phyloP scores from a whole-genome alignment of 2,797 vertebrate genomes.

The Sebastes melanostomus region DNA sequence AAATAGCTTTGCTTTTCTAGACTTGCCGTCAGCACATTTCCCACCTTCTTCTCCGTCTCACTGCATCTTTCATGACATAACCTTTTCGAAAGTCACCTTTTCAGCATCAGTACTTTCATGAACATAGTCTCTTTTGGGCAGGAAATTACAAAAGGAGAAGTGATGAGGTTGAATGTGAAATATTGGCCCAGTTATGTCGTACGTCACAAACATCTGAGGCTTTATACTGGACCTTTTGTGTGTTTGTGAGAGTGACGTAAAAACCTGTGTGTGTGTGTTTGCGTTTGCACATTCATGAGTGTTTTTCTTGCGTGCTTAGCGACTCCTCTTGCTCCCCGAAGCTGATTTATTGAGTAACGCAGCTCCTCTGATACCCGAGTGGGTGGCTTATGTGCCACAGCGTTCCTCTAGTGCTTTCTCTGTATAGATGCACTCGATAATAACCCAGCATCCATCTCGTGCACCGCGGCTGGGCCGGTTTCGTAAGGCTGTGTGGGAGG shows the following conservation, averaged over 20 bases:
- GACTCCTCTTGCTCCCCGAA: slow-evolving; percentile 15
- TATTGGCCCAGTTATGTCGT: neutral
- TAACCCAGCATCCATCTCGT: slow-evolving; percentile 21
- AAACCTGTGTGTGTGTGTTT: neutral
- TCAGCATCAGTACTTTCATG: neutral
- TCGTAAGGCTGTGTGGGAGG: slow-evolving; percentile 56
- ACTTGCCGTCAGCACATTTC: neutral
- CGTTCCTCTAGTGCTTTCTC: slow-evolving; percentile 21
- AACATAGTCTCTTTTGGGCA: neutral
- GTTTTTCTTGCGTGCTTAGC: slow-evolving; percentile 17
- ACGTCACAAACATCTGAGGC: neutral
- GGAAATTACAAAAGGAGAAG: neutral
- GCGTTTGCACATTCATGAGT: slow-evolving; percentile 19
- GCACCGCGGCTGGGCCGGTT: slow-evolving; percentile 18
- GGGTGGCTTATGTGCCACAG: slow-evolving; percentile 47
- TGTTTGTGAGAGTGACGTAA: slow-evolving; percentile 5
- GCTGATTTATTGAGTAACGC: slow-evolving; percentile 49
- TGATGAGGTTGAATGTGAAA: slow-evolving; percentile 1
- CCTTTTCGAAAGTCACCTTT: slow-evolving; percentile 8
- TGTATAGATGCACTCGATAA: slow-evolving; percentile 22
- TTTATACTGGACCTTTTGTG: neutral
- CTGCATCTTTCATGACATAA: slow-evolving; percentile 12
- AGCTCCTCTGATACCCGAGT: slow-evolving; percentile 45
- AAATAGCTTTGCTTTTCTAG: neutral
- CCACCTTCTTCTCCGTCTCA: slow-evolving; percentile 8